Evolutionary conservation across 2,113 vertebrate species (phyloP).

Genomic region (Campylomormyrus tamandua): DNA sequence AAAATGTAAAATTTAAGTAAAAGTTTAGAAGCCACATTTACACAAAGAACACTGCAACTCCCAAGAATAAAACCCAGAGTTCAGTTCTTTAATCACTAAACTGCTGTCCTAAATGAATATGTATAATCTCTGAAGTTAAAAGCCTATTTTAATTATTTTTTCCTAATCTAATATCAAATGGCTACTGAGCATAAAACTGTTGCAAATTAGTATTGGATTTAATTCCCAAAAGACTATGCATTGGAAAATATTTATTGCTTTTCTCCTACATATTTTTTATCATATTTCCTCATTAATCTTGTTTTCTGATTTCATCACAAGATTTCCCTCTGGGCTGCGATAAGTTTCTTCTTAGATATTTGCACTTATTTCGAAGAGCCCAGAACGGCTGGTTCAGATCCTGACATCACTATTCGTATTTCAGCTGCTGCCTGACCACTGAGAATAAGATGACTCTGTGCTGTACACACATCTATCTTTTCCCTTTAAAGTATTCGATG

Average conservation of each 20-base stretch:
- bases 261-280: neutral
- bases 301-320: neutral
- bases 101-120: neutral
- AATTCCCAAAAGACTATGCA: neutral
- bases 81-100: neutral
- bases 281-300: slow-evolving; percentile 15
- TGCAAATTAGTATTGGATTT: neutral
- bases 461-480: neutral
- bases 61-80: neutral
- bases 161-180: neutral
- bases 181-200: neutral
- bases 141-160: neutral
- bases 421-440: neutral
- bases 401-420: neutral
- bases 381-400: neutral
- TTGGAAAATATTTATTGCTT: neutral
- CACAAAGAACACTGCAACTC: neutral
- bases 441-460: neutral
- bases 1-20: neutral
- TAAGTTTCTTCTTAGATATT: neutral
- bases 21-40: neutral
- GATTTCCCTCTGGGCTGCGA: neutral
- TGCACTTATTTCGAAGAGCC: neutral
- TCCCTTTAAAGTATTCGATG: neutral
- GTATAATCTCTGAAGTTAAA: neutral